Evolutionary conservation across 2,797 vertebrate genomes (phyloP), one percentile per base, ranked within the genome.

Genomic region (Etheostoma nigrum): DNA sequence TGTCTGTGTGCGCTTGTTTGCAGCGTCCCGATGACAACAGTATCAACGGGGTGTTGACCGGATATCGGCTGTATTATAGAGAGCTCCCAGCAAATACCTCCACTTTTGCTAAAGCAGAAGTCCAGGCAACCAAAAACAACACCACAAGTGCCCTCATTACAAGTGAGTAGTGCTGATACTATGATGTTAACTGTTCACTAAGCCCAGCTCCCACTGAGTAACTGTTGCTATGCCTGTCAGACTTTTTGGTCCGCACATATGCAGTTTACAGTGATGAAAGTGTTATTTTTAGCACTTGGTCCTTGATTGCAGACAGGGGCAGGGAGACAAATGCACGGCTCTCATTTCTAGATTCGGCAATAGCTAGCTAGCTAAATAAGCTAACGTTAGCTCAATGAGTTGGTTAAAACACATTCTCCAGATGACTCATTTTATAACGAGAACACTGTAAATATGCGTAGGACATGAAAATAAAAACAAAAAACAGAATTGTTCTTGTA

Each of bases 1-100:
- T 67, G 42, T 13, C 13, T 58, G 47, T 60, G 6, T 66, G 36
- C 72, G 54, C 58, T 55, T 71, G 30, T 77, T 63, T 65, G 18
- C 16, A 99, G 98, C 95, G 93, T 4, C 98, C 97, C 0, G 94
- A 88, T 58, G 94, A 93, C 0, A 94, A 96, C 83, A 96, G 94
- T 36, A 76, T 97, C 51, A 99, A 99, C 0, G 98, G 98, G 5
- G 93, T 98, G 63, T 87, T 99, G 70, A 82, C 96, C 85, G 98
- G 98, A 1, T 99, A 97, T 84, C 93, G 97, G 18, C 95, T 99
- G 75, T 99, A 99, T 93, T 99, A 99, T 78, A 93, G 96, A 6
- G 97, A 98, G 89, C 93, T 99, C 80, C 95, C 93, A 0, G 44
- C 86, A 76, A 81, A 91, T 1, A 52, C 45, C 5, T 91, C 92